Percentiles rank a stretch among this genome's conserved stretches.
These are phyloP conservation scores for Chunga burmeisteri DNA, from an alignment of 2,113 vertebrate genomes.

Conservation along the genomic window DNA sequence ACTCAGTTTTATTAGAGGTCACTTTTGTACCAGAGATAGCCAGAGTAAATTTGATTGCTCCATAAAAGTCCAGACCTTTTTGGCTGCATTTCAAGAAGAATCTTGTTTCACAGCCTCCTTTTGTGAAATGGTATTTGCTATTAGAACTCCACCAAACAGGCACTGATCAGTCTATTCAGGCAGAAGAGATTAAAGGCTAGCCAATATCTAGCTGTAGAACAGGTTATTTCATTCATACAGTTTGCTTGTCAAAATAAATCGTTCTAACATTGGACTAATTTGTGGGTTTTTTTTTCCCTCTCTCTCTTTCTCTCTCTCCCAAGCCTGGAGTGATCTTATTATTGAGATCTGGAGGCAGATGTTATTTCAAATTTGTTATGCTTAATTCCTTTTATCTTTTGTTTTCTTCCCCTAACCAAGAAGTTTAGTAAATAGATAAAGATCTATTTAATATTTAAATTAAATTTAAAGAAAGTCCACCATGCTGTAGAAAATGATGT, in stretches of 20 bases:
- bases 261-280: background rate
- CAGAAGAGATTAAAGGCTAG: background rate
- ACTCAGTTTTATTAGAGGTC: constrained; percentile 7
- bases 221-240: background rate
- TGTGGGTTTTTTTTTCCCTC: background rate
- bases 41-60: background rate
- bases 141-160: background rate
- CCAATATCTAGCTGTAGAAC: background rate
- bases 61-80: background rate
- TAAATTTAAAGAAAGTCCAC: background rate
- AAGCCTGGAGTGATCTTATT: background rate
- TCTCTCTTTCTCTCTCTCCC: background rate
- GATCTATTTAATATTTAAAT: background rate
- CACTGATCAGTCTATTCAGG: background rate
- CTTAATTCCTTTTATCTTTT: background rate
- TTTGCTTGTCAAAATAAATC: background rate
- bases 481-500: background rate
- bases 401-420: background rate
- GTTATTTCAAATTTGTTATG: background rate
- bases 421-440: background rate
- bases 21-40: background rate
- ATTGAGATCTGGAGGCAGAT: background rate
- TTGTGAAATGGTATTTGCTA: background rate
- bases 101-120: background rate
- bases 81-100: constrained; percentile 7